Evolutionary conservation across 2,797 vertebrate genomes (phyloP).

Genomic region (Phataginus tetradactyla): DNA sequence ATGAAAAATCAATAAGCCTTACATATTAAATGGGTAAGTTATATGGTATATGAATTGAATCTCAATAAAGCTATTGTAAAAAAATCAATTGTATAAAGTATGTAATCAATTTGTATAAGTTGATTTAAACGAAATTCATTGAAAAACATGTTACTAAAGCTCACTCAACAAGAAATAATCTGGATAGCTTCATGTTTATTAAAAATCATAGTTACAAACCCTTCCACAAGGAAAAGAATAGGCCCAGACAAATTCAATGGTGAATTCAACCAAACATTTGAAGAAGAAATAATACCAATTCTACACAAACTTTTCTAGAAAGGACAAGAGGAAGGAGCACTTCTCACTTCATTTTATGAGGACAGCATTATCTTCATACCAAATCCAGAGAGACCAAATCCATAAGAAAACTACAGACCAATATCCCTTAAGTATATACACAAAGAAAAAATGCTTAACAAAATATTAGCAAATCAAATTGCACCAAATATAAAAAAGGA

Average conservation of each 20-base stretch:
- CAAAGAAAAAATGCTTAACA: background rate
- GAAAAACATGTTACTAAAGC: background rate
- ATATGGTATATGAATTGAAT: background rate
- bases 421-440: no score
- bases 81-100: background rate
- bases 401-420: no score
- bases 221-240: background rate
- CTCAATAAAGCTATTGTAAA: background rate
- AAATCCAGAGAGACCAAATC: background rate
- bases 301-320: background rate
- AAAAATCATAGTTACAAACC: background rate
- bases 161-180: background rate
- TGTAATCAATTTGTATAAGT: background rate
- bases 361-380: background rate
- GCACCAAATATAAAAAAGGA: background rate
- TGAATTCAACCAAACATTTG: background rate
- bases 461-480: background rate
- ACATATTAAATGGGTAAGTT: background rate
- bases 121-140: background rate
- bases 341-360: background rate
- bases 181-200: background rate
- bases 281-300: background rate
- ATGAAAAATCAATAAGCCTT: background rate
- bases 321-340: background rate
- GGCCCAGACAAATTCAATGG: background rate